Percentiles rank a stretch among this genome's conserved stretches.
These are phyloP conservation scores for Drosophila rhopaloa DNA, from an alignment of 1,140 invertebrate genomes.

Conservation along the genomic window DNA sequence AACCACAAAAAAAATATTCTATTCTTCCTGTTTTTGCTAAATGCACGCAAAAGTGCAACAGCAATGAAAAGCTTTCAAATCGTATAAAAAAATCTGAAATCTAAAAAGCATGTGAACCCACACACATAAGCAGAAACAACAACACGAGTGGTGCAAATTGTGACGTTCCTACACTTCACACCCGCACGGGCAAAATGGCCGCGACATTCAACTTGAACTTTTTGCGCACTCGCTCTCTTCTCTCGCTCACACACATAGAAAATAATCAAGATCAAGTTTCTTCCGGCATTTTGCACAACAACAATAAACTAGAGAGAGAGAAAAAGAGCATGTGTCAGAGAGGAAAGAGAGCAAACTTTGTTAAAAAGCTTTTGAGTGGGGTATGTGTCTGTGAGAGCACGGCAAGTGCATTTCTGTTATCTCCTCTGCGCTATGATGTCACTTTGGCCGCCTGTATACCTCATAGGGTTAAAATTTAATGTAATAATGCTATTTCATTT, in stretches of 20 bases:
- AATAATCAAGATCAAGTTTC: slow-evolving; percentile 84
- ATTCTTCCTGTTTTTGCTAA: slow-evolving; percentile 1
- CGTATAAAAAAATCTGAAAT: slow-evolving; percentile 54
- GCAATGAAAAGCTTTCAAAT: slow-evolving; percentile 60
- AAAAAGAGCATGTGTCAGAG: neutral
- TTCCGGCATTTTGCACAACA: slow-evolving; percentile 77
- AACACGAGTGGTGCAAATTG: slow-evolving; percentile 44
- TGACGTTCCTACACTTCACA: slow-evolving; percentile 52
- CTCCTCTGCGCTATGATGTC: slow-evolving; percentile 69
- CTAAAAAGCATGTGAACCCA: slow-evolving; percentile 32
- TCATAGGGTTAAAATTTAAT: slow-evolving; percentile 7
- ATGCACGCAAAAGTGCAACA: slow-evolving; percentile 33
- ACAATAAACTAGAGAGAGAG: slow-evolving; percentile 74
- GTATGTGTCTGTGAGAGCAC: slow-evolving; percentile 10
- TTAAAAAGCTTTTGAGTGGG: slow-evolving; percentile 47
- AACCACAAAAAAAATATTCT: slow-evolving; percentile 23
- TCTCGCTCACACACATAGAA: slow-evolving; percentile 56
- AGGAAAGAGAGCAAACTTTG: slow-evolving; percentile 28
- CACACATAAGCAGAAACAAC: slow-evolving; percentile 29
- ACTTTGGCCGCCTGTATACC: slow-evolving; percentile 25
- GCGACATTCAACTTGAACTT: slow-evolving; percentile 84
- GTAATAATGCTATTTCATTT: no score
- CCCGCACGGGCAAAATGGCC: slow-evolving; percentile 47
- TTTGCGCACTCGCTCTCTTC: slow-evolving; percentile 58
- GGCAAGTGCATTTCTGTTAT: slow-evolving; percentile 68